A percentile compares a stretch with the other conserved stretches of the same genome.
These are phyloP conservation scores for Crenuchus spilurus DNA, from an alignment of 2,797 vertebrate genomes.

Conservation along the genomic window DNA sequence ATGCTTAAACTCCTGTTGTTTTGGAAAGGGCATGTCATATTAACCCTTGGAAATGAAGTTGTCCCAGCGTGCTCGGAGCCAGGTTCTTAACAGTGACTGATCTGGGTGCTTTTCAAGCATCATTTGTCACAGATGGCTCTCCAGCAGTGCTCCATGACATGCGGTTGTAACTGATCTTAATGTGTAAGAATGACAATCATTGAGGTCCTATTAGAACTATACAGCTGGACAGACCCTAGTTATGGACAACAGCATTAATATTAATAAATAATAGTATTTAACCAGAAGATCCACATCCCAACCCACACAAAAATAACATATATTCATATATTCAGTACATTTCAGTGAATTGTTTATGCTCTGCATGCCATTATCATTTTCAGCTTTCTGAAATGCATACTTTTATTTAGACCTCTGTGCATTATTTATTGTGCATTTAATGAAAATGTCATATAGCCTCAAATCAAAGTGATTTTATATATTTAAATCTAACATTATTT, in stretches of 20 bases:
- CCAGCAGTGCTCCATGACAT: slow-evolving; percentile 40
- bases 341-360: too few relatives aligned
- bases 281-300: not conserved
- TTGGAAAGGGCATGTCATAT: slow-evolving; percentile 71
- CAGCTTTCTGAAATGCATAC: too few relatives aligned
- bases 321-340: not conserved
- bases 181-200: slow-evolving; percentile 52
- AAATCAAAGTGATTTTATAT: too few relatives aligned
- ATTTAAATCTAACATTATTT: too few relatives aligned
- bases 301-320: not conserved
- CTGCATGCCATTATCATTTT: too few relatives aligned
- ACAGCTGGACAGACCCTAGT: slow-evolving; percentile 20
- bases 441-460: too few relatives aligned
- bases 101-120: slow-evolving; percentile 77
- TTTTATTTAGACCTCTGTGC: too few relatives aligned
- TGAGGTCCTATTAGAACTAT: slow-evolving; percentile 45
- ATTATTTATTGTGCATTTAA: too few relatives aligned
- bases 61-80: slow-evolving; percentile 68
- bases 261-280: slow-evolving; percentile 9
- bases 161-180: slow-evolving; percentile 52
- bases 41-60: slow-evolving; percentile 73
- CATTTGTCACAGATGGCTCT: slow-evolving; percentile 73
- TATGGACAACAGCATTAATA: slow-evolving; percentile 3
- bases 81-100: slow-evolving; percentile 78
- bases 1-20: slow-evolving; percentile 66